A percentile compares a stretch with the other conserved stretches of the same genome.
Conservation (phyloP, 2,888 invertebrate genomes). For the Lottia gigantea region DNA sequence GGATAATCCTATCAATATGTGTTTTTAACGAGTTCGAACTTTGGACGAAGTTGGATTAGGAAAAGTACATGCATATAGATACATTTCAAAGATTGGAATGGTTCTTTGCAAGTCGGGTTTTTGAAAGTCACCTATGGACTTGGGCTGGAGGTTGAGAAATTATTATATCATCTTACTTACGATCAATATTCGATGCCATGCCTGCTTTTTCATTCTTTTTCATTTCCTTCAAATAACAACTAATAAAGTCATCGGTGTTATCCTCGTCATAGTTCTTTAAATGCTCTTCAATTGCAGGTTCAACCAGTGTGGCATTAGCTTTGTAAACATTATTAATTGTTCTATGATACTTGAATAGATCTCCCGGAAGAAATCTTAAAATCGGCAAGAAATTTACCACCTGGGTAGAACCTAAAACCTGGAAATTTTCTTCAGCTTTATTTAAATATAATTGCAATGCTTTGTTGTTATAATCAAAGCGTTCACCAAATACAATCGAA, state of each 20-base stretch:
- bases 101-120: no score
- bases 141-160: no score
- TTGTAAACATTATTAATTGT: constrained; percentile 20
- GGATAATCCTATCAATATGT: no score
- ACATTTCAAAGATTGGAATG: no score
- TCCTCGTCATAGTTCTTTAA: background rate
- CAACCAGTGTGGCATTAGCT: constrained; percentile 17
- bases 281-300: constrained; percentile 16
- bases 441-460: constrained; percentile 16
- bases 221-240: constrained; percentile 9
- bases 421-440: constrained; percentile 13
- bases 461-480: constrained; percentile 22
- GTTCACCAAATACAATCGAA: constrained; percentile 16
- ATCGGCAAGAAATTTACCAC: constrained; percentile 28
- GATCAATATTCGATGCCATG: background rate
- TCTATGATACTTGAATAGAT: constrained; percentile 31
- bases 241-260: constrained; percentile 4
- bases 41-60: no score
- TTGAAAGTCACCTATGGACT: no score
- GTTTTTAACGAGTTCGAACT: no score
- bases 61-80: no score
- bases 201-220: constrained; percentile 14
- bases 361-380: constrained; percentile 37
- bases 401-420: background rate
- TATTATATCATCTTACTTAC: no score